phyloP scores from a whole-genome alignment of 2,888 invertebrate species.

The Hybos culiciformis region DNA sequence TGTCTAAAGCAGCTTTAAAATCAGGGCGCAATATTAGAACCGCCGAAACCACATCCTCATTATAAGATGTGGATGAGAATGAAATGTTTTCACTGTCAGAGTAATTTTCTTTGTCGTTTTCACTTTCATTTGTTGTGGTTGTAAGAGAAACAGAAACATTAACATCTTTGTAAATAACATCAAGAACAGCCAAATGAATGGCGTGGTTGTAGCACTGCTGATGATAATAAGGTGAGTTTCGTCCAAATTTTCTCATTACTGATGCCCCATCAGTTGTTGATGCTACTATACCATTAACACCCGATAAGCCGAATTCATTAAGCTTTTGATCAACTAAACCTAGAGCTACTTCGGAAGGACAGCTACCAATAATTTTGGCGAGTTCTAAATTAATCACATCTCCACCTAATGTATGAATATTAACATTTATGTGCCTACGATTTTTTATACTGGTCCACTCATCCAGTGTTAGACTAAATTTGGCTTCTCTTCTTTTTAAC shows the following conservation, averaged over 20 bases:
- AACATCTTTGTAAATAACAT: neutral
- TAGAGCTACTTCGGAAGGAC: neutral
- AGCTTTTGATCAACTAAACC: constrained; percentile 2
- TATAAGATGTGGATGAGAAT: neutral
- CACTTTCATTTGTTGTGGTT: neutral
- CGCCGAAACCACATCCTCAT: neutral
- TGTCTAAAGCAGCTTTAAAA: too few relatives aligned
- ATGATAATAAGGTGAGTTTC: neutral
- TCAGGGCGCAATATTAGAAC: too few relatives aligned
- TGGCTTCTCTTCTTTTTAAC: too few relatives aligned
- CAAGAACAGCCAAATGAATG: neutral
- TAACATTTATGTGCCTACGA: neutral
- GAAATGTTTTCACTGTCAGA: neutral
- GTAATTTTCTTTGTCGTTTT: neutral
- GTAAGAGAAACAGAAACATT: neutral
- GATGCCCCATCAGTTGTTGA: neutral
- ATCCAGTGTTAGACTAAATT: neutral
- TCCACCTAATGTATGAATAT: neutral
- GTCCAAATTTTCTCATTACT: neutral
- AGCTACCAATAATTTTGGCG: neutral
- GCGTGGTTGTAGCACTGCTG: neutral
- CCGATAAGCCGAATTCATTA: constrained; percentile 1
- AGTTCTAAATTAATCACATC: neutral
- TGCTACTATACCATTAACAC: neutral
- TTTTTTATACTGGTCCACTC: neutral